Percentiles rank a stretch among this genome's conserved stretches.
These are phyloP conservation scores for Spodoptera frugiperda DNA, from an alignment of 1,140 invertebrate genomes.

Conservation along the genomic window DNA sequence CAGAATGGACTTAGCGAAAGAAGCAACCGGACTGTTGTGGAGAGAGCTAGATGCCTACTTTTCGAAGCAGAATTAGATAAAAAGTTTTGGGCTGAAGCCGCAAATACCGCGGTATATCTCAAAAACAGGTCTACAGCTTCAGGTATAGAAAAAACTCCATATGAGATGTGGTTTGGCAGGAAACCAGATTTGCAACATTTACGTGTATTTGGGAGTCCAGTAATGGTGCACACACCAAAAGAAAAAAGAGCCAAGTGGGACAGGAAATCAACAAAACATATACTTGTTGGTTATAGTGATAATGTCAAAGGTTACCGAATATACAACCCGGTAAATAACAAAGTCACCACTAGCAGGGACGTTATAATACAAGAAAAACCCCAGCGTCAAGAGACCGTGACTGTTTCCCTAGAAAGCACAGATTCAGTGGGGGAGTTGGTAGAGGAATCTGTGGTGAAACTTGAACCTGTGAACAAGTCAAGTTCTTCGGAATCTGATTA, in stretches of 20 bases:
- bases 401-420: neutral
- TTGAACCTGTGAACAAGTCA: neutral
- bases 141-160: slow-evolving; percentile 55
- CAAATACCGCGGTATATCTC: slow-evolving; percentile 28
- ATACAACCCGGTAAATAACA: slow-evolving; percentile 48
- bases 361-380: slow-evolving; percentile 23
- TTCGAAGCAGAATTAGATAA: slow-evolving; percentile 20
- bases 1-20: slow-evolving; percentile 1
- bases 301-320: slow-evolving; percentile 51
- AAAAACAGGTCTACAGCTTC: slow-evolving; percentile 29
- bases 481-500: neutral
- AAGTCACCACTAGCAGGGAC: slow-evolving; percentile 50
- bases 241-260: slow-evolving; percentile 49
- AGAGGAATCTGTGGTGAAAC: neutral
- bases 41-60: slow-evolving; percentile 35
- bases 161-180: slow-evolving; percentile 56
- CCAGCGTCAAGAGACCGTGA: neutral
- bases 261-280: slow-evolving; percentile 48
- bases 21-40: neutral
- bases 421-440: slow-evolving; percentile 4
- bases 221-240: slow-evolving; percentile 36
- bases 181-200: slow-evolving; percentile 39
- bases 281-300: slow-evolving; percentile 50
- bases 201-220: slow-evolving; percentile 20
- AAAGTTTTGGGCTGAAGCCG: neutral